Conservation (phyloP, 1,140 invertebrate species). For the Drosophila pallidifrons region DNA sequence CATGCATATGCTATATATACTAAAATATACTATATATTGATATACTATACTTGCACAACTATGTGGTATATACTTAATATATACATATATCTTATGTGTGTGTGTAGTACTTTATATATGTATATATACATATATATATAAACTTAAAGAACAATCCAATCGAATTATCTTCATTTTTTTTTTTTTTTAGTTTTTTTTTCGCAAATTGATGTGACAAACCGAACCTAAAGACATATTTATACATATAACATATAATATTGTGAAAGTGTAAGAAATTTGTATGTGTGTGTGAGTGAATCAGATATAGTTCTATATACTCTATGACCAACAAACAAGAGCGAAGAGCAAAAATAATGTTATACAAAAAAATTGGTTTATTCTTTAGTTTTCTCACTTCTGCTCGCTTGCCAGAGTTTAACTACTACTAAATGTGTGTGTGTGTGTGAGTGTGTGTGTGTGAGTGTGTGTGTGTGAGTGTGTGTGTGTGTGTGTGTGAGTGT, state of each 20-base stretch:
- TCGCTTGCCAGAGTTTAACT: not conserved
- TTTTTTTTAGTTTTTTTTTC: conserved; percentile 12
- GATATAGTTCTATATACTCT: not conserved
- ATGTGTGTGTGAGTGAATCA: not conserved
- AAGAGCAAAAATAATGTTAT: not conserved
- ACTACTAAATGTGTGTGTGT: not conserved
- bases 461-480: not conserved
- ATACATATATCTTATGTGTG: conserved; percentile 20
- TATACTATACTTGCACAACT: conserved; percentile 4
- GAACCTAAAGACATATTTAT: conserved; percentile 28
- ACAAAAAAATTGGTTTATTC: not conserved
- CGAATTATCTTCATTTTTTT: conserved; percentile 1
- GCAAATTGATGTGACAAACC: conserved; percentile 34
- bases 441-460: no score
- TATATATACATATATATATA: not conserved
- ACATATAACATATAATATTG: conserved; percentile 4
- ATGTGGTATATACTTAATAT: conserved; percentile 17
- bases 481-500: not conserved
- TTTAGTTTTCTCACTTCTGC: not conserved
- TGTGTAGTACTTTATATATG: conserved; percentile 24
- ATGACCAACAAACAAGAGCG: conserved; percentile 1
- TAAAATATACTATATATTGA: conserved; percentile 14
- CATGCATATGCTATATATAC: conserved; percentile 12
- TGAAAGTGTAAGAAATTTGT: not conserved
- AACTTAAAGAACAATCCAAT: conserved; percentile 16